These are phyloP conservation scores for Diadema setosum DNA, from an alignment of 35 echinoderm and acorn worm genomes.

Conservation along the genomic window DNA sequence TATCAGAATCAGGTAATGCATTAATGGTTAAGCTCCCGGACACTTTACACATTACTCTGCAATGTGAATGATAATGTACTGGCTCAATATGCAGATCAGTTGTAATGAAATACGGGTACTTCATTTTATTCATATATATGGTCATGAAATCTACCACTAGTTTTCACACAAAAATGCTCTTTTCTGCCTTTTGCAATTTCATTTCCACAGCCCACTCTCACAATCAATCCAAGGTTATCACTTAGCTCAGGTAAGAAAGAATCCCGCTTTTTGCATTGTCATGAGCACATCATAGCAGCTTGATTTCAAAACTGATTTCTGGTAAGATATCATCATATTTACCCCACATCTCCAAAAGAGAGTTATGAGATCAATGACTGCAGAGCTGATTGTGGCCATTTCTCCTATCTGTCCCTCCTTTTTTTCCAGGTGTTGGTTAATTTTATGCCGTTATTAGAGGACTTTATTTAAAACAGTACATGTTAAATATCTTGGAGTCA, in stretches of 20 bases:
- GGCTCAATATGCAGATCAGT: too few relatives aligned
- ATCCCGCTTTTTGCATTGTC: neutral
- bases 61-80: neutral
- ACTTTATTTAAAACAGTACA: too few relatives aligned
- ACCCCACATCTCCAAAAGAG: too few relatives aligned
- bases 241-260: conserved; percentile 20
- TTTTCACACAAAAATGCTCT: neutral
- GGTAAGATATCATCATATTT: too few relatives aligned
- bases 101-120: too few relatives aligned
- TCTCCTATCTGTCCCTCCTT: too few relatives aligned
- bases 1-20: too few relatives aligned
- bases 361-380: too few relatives aligned
- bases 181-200: neutral
- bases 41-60: neutral
- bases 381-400: too few relatives aligned
- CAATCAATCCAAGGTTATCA: conserved; percentile 36
- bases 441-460: too few relatives aligned
- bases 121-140: neutral
- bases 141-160: neutral
- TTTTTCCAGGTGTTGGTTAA: too few relatives aligned
- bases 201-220: conserved; percentile 41
- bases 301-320: neutral
- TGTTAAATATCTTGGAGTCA: too few relatives aligned
- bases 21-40: neutral
- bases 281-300: neutral